These are phyloP conservation scores for Chrysopilus asiliformis DNA, from an alignment of 2,888 invertebrate genomes.

Conservation along the genomic window DNA sequence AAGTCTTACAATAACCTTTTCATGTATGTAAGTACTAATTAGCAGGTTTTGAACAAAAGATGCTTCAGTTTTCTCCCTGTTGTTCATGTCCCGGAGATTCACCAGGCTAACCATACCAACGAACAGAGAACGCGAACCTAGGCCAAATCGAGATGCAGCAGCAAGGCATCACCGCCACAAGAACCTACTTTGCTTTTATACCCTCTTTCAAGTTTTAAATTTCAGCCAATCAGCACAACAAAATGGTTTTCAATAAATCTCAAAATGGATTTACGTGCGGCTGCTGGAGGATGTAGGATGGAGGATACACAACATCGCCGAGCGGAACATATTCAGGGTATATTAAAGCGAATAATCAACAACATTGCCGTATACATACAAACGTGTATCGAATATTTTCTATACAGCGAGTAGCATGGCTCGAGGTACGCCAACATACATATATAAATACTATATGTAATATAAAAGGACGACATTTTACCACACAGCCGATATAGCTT, in stretches of 20 bases:
- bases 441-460: no score
- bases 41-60: slow-evolving; percentile 15
- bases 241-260: slow-evolving; percentile 14
- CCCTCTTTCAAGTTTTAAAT: slow-evolving; percentile 8
- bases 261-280: slow-evolving; percentile 10
- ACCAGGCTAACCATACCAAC: background rate
- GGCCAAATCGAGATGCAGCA: background rate
- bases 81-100: slow-evolving; percentile 4
- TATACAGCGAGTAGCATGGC: no score
- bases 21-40: slow-evolving; percentile 15
- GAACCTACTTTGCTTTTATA: background rate
- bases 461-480: no score
- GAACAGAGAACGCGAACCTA: background rate
- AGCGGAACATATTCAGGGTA: no score
- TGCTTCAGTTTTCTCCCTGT: slow-evolving; percentile 10
- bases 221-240: slow-evolving; percentile 14
- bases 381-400: no score
- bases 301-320: no score
- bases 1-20: no score
- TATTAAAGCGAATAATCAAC: no score
- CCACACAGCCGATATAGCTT: no score
- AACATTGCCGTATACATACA: no score
- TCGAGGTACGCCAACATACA: no score
- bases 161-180: background rate
- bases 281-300: no score